A percentile compares a stretch with the other conserved stretches of the same genome.
Conservation (phyloP, 2,888 invertebrate genomes). For the Dastarcus helophoroides region DNA sequence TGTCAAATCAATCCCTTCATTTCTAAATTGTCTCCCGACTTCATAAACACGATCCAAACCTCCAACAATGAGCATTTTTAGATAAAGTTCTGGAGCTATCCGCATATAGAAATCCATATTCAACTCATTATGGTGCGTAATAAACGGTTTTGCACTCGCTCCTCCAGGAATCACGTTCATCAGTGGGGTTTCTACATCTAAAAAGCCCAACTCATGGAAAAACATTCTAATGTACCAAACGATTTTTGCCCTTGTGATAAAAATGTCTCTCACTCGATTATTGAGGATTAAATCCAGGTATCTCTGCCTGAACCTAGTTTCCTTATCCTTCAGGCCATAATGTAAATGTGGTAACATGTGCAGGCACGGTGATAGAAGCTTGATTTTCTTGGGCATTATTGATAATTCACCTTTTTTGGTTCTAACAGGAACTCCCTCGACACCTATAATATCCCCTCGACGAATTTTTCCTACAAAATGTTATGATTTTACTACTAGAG, state of each 20-base stretch:
- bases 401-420: constrained; percentile 98
- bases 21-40: constrained; percentile 87
- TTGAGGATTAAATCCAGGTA: constrained; percentile 82
- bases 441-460: constrained; percentile 92
- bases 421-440: constrained; percentile 73
- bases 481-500: too few relatives aligned
- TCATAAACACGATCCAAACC: constrained; percentile 82
- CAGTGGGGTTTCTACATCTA: constrained; percentile 99
- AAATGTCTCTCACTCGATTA: constrained; percentile 81
- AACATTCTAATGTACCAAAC: constrained; percentile 80
- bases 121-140: constrained; percentile 97
- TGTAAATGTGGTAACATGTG: constrained; percentile 97
- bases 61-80: constrained; percentile 97
- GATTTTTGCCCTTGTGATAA: constrained; percentile 71
- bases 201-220: constrained; percentile 82
- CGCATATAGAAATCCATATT: constrained; percentile 96
- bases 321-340: constrained; percentile 95
- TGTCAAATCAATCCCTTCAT: constrained; percentile 97
- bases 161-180: constrained; percentile 99
- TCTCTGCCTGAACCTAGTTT: constrained; percentile 81
- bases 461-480: constrained; percentile 66
- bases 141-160: constrained; percentile 96
- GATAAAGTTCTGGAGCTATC: constrained; percentile 95
- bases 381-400: constrained; percentile 74
- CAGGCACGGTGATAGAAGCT: constrained; percentile 87